These are phyloP conservation scores for Whitmania pigra DNA, from an alignment of 1,140 invertebrate genomes.

Conservation along the genomic window DNA sequence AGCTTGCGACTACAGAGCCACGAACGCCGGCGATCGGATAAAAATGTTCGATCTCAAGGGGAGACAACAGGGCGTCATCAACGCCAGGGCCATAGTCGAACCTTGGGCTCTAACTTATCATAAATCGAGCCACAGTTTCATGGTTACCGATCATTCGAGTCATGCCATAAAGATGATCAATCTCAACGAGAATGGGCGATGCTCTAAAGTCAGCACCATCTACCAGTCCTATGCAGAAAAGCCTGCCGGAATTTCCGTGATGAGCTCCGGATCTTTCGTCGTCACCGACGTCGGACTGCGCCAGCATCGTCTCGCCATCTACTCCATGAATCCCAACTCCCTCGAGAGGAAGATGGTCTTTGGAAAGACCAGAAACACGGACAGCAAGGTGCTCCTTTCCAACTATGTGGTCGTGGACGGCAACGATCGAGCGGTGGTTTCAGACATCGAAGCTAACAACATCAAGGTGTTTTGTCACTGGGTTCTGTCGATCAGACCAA, in stretches of 20 bases:
- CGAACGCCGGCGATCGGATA: neutral
- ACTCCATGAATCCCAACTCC: neutral
- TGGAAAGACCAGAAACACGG: slow-evolving; percentile 1
- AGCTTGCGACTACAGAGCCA: slow-evolving; percentile 10
- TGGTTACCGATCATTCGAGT: slow-evolving; percentile 6
- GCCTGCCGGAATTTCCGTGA: slow-evolving; percentile 10
- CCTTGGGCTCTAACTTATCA: neutral
- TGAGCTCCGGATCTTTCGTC: slow-evolving; percentile 6
- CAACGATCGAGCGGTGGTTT: slow-evolving; percentile 12
- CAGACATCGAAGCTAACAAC: slow-evolving; percentile 3
- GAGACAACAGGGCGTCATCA: neutral
- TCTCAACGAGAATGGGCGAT: neutral
- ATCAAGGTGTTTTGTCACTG: no score
- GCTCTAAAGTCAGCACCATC: neutral
- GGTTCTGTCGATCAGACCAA: no score
- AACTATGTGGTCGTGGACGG: slow-evolving; percentile 17
- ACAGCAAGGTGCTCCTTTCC: neutral
- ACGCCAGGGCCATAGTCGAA: neutral
- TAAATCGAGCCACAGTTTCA: neutral
- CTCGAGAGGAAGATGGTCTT: neutral
- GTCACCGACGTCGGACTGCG: slow-evolving; percentile 12
- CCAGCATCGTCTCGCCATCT: neutral
- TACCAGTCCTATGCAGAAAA: neutral
- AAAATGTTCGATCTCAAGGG: slow-evolving; percentile 4
- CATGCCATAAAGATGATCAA: slow-evolving; percentile 1